Conservation (phyloP, 2,113 vertebrate species). For the Mus spicilegus region DNA sequence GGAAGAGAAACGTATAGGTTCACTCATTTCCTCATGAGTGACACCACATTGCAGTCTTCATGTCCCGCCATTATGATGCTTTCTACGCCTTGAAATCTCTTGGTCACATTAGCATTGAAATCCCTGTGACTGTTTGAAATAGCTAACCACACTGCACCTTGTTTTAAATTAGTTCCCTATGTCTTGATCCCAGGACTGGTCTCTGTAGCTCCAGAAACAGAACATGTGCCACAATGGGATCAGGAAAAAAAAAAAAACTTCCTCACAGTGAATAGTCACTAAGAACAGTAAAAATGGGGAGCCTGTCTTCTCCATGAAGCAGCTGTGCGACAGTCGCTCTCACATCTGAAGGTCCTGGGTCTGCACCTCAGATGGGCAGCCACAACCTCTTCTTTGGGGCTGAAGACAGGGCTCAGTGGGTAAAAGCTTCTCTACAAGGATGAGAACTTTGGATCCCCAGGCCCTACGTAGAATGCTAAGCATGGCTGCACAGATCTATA, state of each 20-base stretch:
- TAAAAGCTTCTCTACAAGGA: not conserved
- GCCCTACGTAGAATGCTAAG: not conserved
- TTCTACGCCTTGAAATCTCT: not conserved
- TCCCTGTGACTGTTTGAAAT: not conserved
- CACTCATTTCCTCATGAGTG: not conserved
- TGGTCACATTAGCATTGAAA: not conserved
- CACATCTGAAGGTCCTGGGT: not conserved
- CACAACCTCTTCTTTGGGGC: not conserved
- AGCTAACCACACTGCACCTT: not conserved
- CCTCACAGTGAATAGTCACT: not conserved
- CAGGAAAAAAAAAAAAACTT: not conserved
- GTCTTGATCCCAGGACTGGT: not conserved
- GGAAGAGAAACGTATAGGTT: not conserved
- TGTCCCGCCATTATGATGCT: not conserved
- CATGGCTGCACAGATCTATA: not conserved
- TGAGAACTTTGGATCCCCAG: not conserved
- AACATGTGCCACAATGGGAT: not conserved
- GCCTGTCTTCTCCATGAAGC: no score
- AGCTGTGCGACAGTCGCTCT: no score
- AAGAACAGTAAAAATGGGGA: not conserved
- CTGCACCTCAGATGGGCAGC: no score
- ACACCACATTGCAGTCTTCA: not conserved
- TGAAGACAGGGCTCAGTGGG: not conserved
- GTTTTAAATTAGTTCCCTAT: not conserved
- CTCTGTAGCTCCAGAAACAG: not conserved